Percentiles rank a stretch among this genome's conserved stretches.
phyloP scores from a whole-genome alignment of 2,797 vertebrate species.

The Gallinago stenura region DNA sequence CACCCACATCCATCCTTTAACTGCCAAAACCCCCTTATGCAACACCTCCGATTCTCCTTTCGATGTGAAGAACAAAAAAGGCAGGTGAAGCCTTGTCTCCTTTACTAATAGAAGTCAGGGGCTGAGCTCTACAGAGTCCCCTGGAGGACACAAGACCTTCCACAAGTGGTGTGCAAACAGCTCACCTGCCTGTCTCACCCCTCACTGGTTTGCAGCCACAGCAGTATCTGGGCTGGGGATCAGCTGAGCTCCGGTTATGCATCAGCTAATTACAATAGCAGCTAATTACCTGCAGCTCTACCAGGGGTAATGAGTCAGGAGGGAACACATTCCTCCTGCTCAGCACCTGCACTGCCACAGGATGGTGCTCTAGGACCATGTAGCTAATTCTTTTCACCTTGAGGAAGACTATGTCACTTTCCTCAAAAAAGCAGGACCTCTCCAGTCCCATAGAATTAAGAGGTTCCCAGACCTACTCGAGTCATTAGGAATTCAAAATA shows the following conservation, averaged over 20 bases:
- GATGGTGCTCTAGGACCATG: too few relatives aligned
- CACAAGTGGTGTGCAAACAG: not conserved
- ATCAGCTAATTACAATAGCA: not conserved
- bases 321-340: not conserved
- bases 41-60: not conserved
- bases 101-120: accelerated
- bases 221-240: not conserved
- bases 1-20: not conserved
- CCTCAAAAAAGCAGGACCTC: not conserved
- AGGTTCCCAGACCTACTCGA: not conserved
- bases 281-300: not conserved
- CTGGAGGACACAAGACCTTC: not conserved
- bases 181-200: not conserved
- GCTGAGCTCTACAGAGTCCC: not conserved
- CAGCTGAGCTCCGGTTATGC: not conserved
- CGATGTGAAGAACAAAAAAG: not conserved
- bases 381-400: too few relatives aligned
- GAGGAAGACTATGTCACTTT: too few relatives aligned
- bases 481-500: not conserved
- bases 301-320: not conserved
- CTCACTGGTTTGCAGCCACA: not conserved
- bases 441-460: not conserved
- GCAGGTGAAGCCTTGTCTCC: accelerated
- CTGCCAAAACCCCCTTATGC: not conserved
- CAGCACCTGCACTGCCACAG: too few relatives aligned